These are phyloP conservation scores for rabbit (Oryctolagus cuniculus) DNA, from an alignment of 2,113 vertebrate species.

Conservation along the genomic window DNA sequence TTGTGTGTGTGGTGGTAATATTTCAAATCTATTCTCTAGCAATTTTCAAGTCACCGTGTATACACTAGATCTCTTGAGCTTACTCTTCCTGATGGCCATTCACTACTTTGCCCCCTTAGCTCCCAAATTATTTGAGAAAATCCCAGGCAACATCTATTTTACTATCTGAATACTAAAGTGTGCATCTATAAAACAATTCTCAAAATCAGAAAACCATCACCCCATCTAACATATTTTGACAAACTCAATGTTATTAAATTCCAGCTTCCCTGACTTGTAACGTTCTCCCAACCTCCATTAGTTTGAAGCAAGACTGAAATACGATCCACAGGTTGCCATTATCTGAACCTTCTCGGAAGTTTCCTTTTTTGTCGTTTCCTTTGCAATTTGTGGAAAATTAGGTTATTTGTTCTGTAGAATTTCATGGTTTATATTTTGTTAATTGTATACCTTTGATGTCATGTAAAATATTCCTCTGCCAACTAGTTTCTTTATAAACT, in stretches of 20 bases:
- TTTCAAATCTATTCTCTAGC: too few species aligned
- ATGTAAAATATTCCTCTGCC: neutral
- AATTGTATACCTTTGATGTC: constrained; percentile 31
- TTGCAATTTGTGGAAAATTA: neutral
- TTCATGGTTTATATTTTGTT: constrained; percentile 11
- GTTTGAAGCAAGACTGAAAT: constrained; percentile 14
- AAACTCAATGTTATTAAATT: constrained; percentile 20
- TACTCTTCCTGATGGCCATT: neutral
- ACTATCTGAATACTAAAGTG: constrained; percentile 9
- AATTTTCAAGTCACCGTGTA: neutral
- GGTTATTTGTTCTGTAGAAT: neutral
- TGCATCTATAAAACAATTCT: neutral
- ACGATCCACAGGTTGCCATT: neutral
- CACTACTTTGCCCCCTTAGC: neutral
- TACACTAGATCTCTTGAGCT: neutral
- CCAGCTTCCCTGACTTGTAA: constrained; percentile 22
- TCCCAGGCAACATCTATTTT: neutral
- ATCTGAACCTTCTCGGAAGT: neutral
- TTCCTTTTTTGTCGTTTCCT: neutral
- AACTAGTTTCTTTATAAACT: too few species aligned
- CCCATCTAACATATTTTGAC: neutral
- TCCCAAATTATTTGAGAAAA: constrained; percentile 50
- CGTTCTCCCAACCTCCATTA: neutral
- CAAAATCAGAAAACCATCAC: constrained; percentile 39
- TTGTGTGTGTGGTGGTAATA: too few species aligned